Evolutionary conservation across 2,888 invertebrate genomes (phyloP), one percentile per base, ranked within the genome.

Genomic region (Zeuzera pyrina): DNA sequence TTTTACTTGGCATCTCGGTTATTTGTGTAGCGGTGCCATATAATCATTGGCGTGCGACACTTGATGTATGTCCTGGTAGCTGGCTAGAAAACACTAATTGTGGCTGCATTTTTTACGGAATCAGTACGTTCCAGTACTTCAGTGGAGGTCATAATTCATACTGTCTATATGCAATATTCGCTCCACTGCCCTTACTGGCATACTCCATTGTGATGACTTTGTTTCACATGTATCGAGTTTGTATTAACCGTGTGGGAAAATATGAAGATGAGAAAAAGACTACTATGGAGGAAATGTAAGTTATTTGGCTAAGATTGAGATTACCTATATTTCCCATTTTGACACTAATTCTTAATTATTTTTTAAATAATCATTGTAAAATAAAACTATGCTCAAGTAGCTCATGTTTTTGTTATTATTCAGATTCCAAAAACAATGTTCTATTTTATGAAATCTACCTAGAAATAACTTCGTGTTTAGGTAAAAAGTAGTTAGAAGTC

Each of bases 141-240:
- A 85, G 79, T 62, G 90, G 91, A 27, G 90, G 90, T 1, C 86
- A 86, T 42, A 85, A 86, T 38, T 86, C 87, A 0, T 86, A 87
- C 37, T 91, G 91, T 46, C 69, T 89, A 39, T 90, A 87, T 77
- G 86, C 88, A n/a, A 86, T 89, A 32, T 88, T 88, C 48, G 90
- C 89, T 2, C 85, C 89, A 1, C 45, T 90, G 6, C 74, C 90
- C 8, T 85, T 89, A 15, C 63, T 90, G 15, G 67, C 87, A n/a
- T 87, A 89, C 52, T 84, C 86, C 12, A 53, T 89, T 4, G 78
- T 87, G n/a, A 85, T 91, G 73, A 84, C 86, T 2, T 70, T 88
- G 35, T 91, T 88, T 50, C 91, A 91, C 59, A 88, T 89, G 52
- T 89, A 88, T 57, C 79, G 91, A 57, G 88, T 90, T 12, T 88